These are phyloP conservation scores for Enteromius treurensis DNA, from an alignment of 2,797 vertebrate species.

Conservation along the genomic window DNA sequence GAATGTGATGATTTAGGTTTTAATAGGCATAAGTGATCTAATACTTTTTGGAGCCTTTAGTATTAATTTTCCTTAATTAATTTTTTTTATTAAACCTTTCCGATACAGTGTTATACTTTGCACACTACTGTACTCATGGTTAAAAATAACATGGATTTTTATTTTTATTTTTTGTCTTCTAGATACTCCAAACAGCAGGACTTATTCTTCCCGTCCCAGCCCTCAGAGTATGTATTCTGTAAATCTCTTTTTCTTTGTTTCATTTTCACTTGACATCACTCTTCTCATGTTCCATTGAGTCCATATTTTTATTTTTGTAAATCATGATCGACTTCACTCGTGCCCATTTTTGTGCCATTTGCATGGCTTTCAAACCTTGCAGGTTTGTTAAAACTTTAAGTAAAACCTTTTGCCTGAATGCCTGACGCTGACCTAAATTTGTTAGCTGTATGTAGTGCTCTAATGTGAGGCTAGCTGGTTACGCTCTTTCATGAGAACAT, in stretches of 20 bases:
- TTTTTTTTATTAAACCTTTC: background rate
- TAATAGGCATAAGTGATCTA: background rate
- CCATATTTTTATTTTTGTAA: background rate
- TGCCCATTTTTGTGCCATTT: conserved; percentile 43
- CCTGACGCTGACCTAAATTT: conserved; percentile 40
- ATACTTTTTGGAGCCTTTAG: background rate
- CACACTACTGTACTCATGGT: conserved; percentile 12
- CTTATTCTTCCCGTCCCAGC: conserved; percentile 85
- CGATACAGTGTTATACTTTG: background rate
- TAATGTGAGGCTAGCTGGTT: conserved; percentile 25
- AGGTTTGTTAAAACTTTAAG: conserved; percentile 27
- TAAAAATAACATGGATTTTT: background rate
- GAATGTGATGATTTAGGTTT: too few species aligned
- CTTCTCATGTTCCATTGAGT: background rate
- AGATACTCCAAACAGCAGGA: conserved; percentile 90
- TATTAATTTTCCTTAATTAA: conserved; percentile 2
- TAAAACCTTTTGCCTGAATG: conserved; percentile 42
- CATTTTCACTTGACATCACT: conserved; percentile 17
- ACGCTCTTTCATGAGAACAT: conserved; percentile 46
- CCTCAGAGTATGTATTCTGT: conserved; percentile 84
- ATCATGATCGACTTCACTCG: conserved; percentile 17
- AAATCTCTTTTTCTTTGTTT: conserved; percentile 12
- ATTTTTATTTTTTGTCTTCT: conserved; percentile 67
- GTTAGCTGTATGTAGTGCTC: conserved; percentile 39
- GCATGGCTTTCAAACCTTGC: conserved; percentile 35